Percentiles rank a stretch among this genome's conserved stretches.
Evolutionary conservation across 2,113 vertebrate species (phyloP).

Genomic region (Astatoreochromis straeleni): DNA sequence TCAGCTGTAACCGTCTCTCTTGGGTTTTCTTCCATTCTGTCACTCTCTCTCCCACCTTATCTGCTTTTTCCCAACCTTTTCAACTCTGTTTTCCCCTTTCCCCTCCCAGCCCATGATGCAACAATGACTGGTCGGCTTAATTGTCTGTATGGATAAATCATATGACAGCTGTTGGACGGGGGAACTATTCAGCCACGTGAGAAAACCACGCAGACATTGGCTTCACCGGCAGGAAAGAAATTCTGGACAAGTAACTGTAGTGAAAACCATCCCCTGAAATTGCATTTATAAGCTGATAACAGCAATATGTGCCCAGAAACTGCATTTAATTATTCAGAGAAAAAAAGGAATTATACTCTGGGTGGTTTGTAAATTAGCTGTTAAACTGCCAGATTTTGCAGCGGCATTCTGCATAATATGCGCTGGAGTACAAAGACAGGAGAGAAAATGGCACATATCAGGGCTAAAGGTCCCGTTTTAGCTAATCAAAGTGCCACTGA

Average conservation of each 20-base stretch:
- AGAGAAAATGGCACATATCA: conserved; percentile 1
- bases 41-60: neutral
- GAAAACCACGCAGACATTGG: neutral
- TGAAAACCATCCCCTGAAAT: neutral
- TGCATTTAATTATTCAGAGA: neutral
- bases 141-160: neutral
- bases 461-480: conserved; percentile 3
- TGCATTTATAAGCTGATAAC: neutral
- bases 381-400: neutral
- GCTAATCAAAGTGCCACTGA: conserved; percentile 38
- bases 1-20: neutral
- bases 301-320: neutral
- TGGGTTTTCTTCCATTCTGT: neutral
- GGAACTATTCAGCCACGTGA: neutral
- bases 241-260: neutral
- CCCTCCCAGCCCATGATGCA: neutral
- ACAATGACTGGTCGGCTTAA: neutral
- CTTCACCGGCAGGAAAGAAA: neutral
- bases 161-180: neutral
- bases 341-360: neutral
- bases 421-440: neutral
- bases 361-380: neutral
- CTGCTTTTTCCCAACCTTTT: neutral
- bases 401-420: neutral
- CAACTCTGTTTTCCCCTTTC: neutral